Base-by-base conservation (phyloP, 2,888 invertebrate genomes). In the Electrophaes corylata region DNA sequence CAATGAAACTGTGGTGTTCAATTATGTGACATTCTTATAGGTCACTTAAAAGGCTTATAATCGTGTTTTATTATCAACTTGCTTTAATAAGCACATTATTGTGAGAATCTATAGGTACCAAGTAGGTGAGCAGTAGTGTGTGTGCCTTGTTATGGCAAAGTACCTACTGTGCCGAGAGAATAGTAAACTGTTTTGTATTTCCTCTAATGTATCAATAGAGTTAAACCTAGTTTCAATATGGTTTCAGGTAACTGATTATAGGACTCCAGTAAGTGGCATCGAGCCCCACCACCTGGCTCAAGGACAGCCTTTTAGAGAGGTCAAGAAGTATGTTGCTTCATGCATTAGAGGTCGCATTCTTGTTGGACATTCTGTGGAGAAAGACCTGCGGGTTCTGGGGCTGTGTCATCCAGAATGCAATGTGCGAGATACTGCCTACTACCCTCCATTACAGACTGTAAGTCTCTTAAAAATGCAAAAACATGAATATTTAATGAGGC, bases 211-310 rank as follows among this genome's bases (percentile, higher is more conserved):
- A 14, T 1, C 14, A 37, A 37, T n/a, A 16, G 8, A 37, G 5
- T 14, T 8, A 14, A 37, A 2, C 11, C 4, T 18, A 33, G 3
- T 18, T 35, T 37, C 10, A 29, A 18, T 31, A 10, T n/a, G n/a
- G n/a, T 41, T 49, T 31, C 39, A 65, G 65, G 62, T 65, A 0
- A 58, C 56, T 0, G 51, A 65, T 26, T 65, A 62, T 33, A 40
- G 60, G 0, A 65, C 65, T 0, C 10, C 8, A 0, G 37, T 62
- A 2, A 65, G 57, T 11, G 65, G 65, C 0, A 54, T 65, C 0
- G 41, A 44, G 5, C 53, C 57, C 0, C 20, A 37, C 0, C 53
- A 62, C 12, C 35, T 65, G 0, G n/a, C 18, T 0, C 2, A 23
- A 0, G 65, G 56, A 1, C 14, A 23, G 0, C 48, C 50, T 14